These are phyloP conservation scores for Drosophila triauraria DNA, from an alignment of 1,140 invertebrate genomes.

Conservation along the genomic window DNA sequence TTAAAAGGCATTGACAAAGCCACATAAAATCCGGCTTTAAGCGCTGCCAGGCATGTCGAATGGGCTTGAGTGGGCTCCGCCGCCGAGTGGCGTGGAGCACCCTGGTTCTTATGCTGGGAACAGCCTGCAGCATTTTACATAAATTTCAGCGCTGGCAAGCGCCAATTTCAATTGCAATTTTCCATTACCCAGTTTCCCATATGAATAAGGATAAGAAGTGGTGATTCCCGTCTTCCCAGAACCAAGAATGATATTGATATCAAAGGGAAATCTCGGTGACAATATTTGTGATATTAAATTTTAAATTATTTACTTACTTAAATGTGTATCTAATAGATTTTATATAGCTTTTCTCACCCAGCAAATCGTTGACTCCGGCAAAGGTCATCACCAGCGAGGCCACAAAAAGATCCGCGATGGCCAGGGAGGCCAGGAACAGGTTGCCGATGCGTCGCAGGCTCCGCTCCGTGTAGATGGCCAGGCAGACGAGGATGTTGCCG, in stretches of 20 bases:
- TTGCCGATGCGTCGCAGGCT: constrained; percentile 96
- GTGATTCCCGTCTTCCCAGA: neutral
- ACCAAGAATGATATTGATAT: neutral
- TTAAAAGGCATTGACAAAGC: constrained; percentile 71
- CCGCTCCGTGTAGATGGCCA: constrained; percentile 97
- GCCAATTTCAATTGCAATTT: constrained; percentile 80
- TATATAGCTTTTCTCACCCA: constrained; percentile 84
- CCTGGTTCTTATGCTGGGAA: constrained; percentile 29
- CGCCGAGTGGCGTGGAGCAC: constrained; percentile 21
- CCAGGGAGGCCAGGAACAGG: constrained; percentile 97
- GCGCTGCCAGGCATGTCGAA: constrained; percentile 68
- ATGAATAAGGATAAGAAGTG: constrained; percentile 8
- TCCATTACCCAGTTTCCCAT: constrained; percentile 34
- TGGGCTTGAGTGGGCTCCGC: constrained; percentile 15
- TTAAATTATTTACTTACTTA: neutral
- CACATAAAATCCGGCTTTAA: constrained; percentile 66
- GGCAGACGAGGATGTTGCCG: constrained; percentile 97
- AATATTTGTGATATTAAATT: neutral
- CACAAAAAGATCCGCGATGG: constrained; percentile 97
- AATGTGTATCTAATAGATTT: neutral
- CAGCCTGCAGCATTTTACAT: constrained; percentile 77
- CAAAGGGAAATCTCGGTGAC: too few relatives aligned
- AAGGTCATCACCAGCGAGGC: constrained; percentile 98
- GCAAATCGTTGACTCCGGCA: constrained; percentile 93
- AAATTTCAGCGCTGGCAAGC: constrained; percentile 56